A percentile compares a stretch with the other conserved stretches of the same genome.
Evolutionary conservation across 2,113 vertebrate species (phyloP).

Genomic region (Pycnonotus jocosus): DNA sequence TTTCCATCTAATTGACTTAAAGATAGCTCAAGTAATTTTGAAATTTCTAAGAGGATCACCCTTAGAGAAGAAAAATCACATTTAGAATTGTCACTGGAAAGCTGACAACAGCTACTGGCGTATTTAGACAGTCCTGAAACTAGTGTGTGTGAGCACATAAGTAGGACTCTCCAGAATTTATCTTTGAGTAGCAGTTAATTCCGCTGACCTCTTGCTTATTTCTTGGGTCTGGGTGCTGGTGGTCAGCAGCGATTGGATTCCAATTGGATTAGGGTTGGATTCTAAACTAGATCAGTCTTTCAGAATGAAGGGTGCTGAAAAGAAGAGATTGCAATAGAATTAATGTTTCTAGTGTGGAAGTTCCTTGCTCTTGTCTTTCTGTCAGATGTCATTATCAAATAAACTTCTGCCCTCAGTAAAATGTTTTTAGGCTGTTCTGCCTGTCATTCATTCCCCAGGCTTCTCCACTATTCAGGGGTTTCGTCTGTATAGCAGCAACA

Average conservation of each 20-base stretch:
- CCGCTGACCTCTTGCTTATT: neutral
- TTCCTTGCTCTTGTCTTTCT: neutral
- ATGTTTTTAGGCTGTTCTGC: neutral
- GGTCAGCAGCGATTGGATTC: neutral
- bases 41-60: neutral
- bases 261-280: too few species aligned
- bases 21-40: neutral
- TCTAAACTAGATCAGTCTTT: neutral
- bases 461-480: neutral
- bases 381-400: neutral
- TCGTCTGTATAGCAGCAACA: neutral
- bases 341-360: neutral
- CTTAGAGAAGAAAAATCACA: neutral
- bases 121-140: neutral
- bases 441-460: neutral
- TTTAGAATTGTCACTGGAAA: neutral
- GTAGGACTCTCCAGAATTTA: neutral
- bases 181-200: neutral
- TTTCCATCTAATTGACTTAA: neutral
- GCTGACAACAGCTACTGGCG: neutral
- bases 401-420: neutral
- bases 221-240: neutral
- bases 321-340: neutral
- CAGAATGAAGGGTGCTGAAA: neutral
- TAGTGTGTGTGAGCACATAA: neutral